Percentiles rank a stretch among this genome's conserved stretches.
phyloP scores from a whole-genome alignment of 2,888 invertebrate species.

The Steinernema carpocapsae region DNA sequence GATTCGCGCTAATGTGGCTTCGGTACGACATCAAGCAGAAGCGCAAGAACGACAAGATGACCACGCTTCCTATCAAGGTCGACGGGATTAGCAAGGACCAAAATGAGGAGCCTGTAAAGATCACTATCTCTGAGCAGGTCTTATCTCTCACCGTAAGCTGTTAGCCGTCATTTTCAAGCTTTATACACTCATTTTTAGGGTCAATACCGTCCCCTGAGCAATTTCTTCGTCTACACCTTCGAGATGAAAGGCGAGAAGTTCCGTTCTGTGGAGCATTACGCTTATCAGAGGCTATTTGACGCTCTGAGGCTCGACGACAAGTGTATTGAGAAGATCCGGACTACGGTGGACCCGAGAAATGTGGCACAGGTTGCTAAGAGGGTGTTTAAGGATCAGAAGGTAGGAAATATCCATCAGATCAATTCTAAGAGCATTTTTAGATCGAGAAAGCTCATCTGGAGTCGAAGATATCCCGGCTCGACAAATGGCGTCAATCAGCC shows the following conservation, averaged over 20 bases:
- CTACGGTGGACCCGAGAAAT: constrained; percentile 62
- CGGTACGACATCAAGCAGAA: constrained; percentile 54
- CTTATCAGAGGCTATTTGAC: constrained; percentile 61
- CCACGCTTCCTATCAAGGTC: constrained; percentile 47
- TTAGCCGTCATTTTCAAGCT: neutral
- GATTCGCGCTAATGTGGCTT: constrained; percentile 64
- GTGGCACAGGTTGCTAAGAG: constrained; percentile 55
- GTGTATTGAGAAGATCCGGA: constrained; percentile 62
- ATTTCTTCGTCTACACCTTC: constrained; percentile 60
- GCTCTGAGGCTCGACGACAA: constrained; percentile 60
- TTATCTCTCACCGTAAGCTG: constrained; percentile 55
- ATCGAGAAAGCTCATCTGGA: constrained; percentile 45
- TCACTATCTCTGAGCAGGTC: constrained; percentile 57
- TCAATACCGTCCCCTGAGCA: constrained; percentile 64
- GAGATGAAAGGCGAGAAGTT: constrained; percentile 60
- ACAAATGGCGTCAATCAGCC: constrained; percentile 66
- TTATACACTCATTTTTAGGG: constrained; percentile 49
- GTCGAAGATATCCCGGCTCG: constrained; percentile 58
- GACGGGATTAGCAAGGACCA: constrained; percentile 62
- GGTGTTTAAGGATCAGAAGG: constrained; percentile 52
- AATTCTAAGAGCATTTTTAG: constrained; percentile 42
- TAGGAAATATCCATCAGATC: too few relatives aligned
- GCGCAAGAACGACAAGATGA: constrained; percentile 43
- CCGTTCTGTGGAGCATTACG: constrained; percentile 68
- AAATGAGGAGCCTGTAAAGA: constrained; percentile 54